Evolutionary conservation across 2,888 invertebrate genomes (phyloP).

Genomic region (Cataglyphis livida): DNA sequence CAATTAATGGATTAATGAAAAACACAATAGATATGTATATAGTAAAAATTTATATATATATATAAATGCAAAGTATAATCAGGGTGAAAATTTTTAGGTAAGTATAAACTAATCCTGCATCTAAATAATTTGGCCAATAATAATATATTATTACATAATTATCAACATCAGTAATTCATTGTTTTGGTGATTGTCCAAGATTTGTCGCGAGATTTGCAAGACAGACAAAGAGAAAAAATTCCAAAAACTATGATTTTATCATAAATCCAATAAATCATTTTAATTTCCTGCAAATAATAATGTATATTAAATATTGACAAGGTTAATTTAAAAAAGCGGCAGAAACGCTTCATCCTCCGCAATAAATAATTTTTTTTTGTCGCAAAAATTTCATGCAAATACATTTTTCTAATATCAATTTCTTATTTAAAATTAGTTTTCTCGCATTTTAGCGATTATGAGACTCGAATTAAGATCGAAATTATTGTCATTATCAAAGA

Average conservation of each 20-base stretch:
- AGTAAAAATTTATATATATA: background rate
- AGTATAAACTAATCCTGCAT: background rate
- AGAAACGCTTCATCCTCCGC: background rate
- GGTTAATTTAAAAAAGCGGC: background rate
- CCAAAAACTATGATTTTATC: background rate
- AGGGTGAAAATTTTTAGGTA: background rate
- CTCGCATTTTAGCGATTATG: background rate
- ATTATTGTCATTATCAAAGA: background rate
- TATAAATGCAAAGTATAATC: background rate
- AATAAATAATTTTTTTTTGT: background rate
- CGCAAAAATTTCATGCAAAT: background rate
- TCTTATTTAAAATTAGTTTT: background rate
- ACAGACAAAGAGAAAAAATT: background rate
- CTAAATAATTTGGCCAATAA: background rate
- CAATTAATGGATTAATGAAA: background rate
- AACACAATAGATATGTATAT: background rate
- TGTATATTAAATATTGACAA: background rate
- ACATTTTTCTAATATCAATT: background rate
- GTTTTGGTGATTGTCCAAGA: background rate
- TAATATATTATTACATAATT: background rate
- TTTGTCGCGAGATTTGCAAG: background rate
- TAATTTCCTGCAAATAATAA: background rate
- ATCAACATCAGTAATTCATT: background rate
- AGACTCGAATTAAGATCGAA: background rate
- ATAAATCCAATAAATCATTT: background rate